Percentiles rank a stretch among this genome's conserved stretches.
Evolutionary conservation across 2,113 vertebrate species (phyloP).

Genomic region (Spilogale gracilis): DNA sequence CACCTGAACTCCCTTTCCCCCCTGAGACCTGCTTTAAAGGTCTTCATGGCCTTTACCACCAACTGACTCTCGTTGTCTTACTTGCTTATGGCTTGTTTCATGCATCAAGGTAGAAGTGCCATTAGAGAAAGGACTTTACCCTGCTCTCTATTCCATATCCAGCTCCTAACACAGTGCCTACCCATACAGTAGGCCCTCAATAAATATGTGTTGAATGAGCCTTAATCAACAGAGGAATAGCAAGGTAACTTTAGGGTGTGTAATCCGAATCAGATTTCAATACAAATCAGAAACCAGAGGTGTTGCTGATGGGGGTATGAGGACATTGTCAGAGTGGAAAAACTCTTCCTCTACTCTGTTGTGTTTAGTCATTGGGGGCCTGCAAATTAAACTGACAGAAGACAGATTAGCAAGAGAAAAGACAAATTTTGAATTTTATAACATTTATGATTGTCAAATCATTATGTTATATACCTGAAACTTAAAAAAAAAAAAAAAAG

Average conservation of each 20-base stretch:
- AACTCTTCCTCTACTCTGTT: neutral
- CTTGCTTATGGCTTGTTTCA: neutral
- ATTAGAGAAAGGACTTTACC: neutral
- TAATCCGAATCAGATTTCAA: neutral
- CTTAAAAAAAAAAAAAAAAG: neutral
- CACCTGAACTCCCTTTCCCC: neutral
- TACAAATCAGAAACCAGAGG: neutral
- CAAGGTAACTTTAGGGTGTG: neutral
- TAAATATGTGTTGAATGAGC: neutral
- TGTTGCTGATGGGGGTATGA: neutral
- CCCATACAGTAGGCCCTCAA: neutral
- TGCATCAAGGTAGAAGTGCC: neutral
- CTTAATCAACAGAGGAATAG: neutral
- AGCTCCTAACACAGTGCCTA: neutral
- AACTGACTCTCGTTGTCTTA: neutral
- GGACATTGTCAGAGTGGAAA: neutral
- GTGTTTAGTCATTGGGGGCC: neutral
- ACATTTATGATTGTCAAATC: neutral
- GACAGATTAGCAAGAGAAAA: neutral
- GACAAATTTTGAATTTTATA: neutral
- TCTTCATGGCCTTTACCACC: neutral
- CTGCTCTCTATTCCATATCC: neutral
- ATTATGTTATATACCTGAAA: neutral
- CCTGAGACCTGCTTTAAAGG: neutral
- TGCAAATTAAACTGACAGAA: neutral